Evolutionary conservation across 1,140 invertebrate genomes (phyloP), one percentile per base, ranked within the genome.

Genomic region (Trichonephila clavata): DNA sequence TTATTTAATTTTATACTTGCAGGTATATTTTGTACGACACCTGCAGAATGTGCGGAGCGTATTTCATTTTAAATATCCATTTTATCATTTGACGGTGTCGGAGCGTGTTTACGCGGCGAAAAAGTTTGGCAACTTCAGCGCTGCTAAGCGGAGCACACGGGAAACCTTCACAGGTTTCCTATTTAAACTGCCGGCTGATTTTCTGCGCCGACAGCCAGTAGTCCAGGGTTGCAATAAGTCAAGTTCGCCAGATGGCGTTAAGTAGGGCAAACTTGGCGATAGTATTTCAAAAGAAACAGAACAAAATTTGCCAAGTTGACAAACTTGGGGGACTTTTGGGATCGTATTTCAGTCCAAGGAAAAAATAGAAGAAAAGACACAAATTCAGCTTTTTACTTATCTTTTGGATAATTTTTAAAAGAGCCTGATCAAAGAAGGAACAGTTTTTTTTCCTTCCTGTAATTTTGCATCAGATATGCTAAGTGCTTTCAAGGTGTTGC

Each of bases 111-210:
- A 39, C 27, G 27, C 16, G 16, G 71, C 32, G 13, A 20, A 32
- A 77, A 77, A 77, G 71, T 77, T 32, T 16, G 18, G 71, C 27
- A 27, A 18, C 71, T 27, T 13, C 13, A 14, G 71, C 71, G 24
- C 65, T 20, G 65, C n/a, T 68, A 8, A 68, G 21, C 24, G 10
- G 21, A 20, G 24, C 21, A 77, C 71, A 77, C 71, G 27, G 71
- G 71, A 39, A 63, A 77, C 71, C 65, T n/a, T n/a, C 20, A 20
- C 63, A 0, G 86, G 61, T 88, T 61, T 88, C 63, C 24, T 27
- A 61, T 65, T 57, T 88, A 27, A 50, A 88, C 63, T 71, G 86
- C 86, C 86, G 86, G 86, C 59, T 61, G 63, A 61, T 88, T 88
- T 88, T 63, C 27, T 32, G 24, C 27, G 59, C 63, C 63, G 63